phyloP scores from a whole-genome alignment of 2,113 vertebrate species.

The Aegithalos caudatus region DNA sequence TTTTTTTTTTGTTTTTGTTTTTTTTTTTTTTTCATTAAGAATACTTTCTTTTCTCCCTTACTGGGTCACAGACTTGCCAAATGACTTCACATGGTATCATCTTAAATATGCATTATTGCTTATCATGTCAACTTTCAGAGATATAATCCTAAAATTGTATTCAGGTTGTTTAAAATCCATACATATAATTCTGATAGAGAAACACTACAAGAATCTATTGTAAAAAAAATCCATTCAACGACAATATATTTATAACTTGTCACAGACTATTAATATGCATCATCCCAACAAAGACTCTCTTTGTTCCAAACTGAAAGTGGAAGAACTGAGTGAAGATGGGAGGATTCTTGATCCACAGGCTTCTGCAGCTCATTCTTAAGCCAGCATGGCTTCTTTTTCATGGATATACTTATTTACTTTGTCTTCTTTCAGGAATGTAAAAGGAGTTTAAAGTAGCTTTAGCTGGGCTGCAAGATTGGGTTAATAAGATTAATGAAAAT shows the following conservation, averaged over 20 bases:
- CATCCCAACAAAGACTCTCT: slow-evolving; percentile 5
- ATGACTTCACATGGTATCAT: background rate
- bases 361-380: slow-evolving; percentile 25
- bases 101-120: background rate
- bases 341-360: background rate
- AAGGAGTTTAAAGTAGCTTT: slow-evolving; percentile 66
- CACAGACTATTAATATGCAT: slow-evolving; percentile 23
- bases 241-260: background rate
- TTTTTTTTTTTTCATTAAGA: background rate
- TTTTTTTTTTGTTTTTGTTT: background rate
- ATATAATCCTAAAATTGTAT: slow-evolving; percentile 32
- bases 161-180: slow-evolving; percentile 36
- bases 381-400: slow-evolving; percentile 5
- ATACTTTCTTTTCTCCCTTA: background rate
- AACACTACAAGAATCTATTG: slow-evolving; percentile 29
- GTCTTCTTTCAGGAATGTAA: slow-evolving; percentile 63
- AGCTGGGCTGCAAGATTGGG: slow-evolving; percentile 49
- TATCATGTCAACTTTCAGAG: slow-evolving; percentile 29
- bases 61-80: background rate
- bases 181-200: slow-evolving; percentile 34
- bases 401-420: slow-evolving; percentile 59
- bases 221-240: background rate
- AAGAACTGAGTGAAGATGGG: background rate
- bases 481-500: slow-evolving; percentile 66
- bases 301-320: background rate